Conservation (phyloP, 2,797 vertebrate species). For the Scolopax bukidnonensis region DNA sequence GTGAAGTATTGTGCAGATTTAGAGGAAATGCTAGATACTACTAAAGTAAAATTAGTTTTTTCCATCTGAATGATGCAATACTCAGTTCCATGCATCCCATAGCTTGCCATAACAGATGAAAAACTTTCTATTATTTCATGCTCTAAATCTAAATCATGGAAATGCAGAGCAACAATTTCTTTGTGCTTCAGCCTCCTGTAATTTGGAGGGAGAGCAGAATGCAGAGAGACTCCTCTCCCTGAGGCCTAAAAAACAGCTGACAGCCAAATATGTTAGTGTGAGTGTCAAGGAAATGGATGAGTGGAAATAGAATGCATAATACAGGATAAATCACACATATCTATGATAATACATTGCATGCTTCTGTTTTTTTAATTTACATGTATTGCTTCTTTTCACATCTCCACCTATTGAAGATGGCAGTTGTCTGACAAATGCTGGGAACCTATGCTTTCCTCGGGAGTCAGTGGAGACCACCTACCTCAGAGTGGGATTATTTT, state of each 20-base stretch:
- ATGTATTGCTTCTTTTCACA: not conserved
- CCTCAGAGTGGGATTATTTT: not conserved
- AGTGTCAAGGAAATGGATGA: not conserved
- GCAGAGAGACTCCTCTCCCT: not conserved
- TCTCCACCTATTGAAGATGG: not conserved
- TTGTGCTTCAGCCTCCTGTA: not conserved
- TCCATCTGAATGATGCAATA: not conserved
- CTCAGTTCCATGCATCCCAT: not conserved
- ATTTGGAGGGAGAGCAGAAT: not conserved
- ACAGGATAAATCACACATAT: not conserved
- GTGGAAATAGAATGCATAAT: not conserved
- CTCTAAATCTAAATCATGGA: not conserved
- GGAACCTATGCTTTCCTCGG: not conserved
- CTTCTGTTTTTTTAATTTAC: not conserved
- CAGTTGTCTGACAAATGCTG: not conserved
- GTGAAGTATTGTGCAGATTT: not conserved
- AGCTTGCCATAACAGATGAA: not conserved
- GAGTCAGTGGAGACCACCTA: not conserved
- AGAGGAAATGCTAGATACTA: not conserved
- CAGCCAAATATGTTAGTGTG: not conserved
- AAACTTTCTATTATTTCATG: not conserved
- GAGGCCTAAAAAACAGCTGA: not conserved
- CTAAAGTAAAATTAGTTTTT: not conserved
- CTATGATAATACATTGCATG: not conserved
- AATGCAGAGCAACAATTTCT: not conserved